Evolutionary conservation across 2,888 invertebrate species (phyloP).

Genomic region (Neria commutata): DNA sequence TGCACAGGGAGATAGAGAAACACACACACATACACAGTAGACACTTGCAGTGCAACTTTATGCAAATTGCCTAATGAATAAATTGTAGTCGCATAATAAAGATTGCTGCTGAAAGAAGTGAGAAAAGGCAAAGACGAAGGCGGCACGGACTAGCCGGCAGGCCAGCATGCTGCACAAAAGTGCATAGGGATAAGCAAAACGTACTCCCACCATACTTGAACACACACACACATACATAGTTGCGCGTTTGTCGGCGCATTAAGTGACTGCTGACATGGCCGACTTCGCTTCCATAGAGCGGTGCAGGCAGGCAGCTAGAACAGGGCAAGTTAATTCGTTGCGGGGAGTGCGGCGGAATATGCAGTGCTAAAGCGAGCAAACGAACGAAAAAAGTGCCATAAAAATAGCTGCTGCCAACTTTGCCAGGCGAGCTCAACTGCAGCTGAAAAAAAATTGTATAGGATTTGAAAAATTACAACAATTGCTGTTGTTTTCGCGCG

Average conservation of each 20-base stretch:
- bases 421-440: not conserved
- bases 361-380: not conserved
- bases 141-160: not conserved
- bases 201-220: not conserved
- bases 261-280: constrained; percentile 2
- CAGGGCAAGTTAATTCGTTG: not conserved
- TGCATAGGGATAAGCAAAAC: not conserved
- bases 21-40: not conserved
- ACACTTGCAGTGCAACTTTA: not conserved
- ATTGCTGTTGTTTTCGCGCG: not conserved
- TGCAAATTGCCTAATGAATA: not conserved
- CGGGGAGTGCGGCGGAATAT: not conserved
- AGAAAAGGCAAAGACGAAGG: not conserved
- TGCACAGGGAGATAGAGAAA: too few species aligned
- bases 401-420: not conserved
- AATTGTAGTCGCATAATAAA: constrained; percentile 3
- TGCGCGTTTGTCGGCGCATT: not conserved
- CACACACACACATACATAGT: not conserved
- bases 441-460: too few species aligned
- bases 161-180: not conserved
- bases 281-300: not conserved
- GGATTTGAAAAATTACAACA: too few species aligned
- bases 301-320: not conserved
- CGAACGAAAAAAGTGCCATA: not conserved
- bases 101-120: not conserved